phyloP scores from a whole-genome alignment of 2,888 invertebrate species.

The Eumacrocentrus americanus region DNA sequence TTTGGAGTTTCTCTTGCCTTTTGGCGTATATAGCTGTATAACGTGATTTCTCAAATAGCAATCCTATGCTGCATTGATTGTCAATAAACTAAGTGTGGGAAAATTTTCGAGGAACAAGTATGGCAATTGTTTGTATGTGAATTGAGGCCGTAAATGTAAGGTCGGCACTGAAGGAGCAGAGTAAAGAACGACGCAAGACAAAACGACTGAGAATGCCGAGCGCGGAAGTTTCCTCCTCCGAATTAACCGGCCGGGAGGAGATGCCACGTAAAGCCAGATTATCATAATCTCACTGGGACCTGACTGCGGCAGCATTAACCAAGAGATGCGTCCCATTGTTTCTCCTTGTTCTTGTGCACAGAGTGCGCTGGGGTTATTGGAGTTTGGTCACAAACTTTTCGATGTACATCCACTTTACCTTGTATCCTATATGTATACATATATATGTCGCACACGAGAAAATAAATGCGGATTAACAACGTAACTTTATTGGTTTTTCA shows the following conservation, averaged over 20 bases:
- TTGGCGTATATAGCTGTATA: too few species aligned
- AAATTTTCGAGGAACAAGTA: not conserved
- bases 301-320: constrained; percentile 59
- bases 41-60: too few species aligned
- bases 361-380: constrained; percentile 37
- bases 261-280: constrained; percentile 60
- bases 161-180: not conserved
- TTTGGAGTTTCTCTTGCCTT: too few species aligned
- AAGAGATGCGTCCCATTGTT: constrained; percentile 55
- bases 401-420: constrained; percentile 38
- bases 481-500: constrained; percentile 2
- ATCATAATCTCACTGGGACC: constrained; percentile 60
- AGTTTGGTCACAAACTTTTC: constrained; percentile 40
- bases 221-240: constrained; percentile 57
- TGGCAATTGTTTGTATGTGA: constrained; percentile 25
- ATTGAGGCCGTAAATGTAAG: constrained; percentile 13
- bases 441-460: constrained; percentile 5
- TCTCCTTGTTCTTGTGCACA: constrained; percentile 40
- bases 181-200: constrained; percentile 1
- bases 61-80: too few species aligned
- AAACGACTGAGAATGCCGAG: constrained; percentile 37
- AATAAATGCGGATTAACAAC: not conserved
- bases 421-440: constrained; percentile 12
- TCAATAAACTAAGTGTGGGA: not conserved
- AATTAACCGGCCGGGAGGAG: constrained; percentile 51